These are phyloP conservation scores for Heterotis niloticus DNA, from an alignment of 2,113 vertebrate genomes.

Conservation along the genomic window DNA sequence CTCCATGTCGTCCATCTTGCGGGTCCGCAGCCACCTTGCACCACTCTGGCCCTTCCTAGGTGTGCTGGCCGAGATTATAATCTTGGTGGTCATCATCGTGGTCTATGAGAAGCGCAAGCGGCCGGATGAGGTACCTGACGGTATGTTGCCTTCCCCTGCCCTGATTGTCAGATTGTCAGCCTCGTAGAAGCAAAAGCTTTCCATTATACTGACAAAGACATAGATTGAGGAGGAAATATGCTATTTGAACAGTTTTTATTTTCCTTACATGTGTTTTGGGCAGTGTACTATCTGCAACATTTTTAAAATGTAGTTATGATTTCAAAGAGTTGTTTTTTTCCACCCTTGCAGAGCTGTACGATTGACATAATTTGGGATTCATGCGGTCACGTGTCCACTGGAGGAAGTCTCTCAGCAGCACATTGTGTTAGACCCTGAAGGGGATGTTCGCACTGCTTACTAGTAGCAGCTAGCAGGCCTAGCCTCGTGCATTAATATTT, in stretches of 20 bases:
- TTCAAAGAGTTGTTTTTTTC: too few species aligned
- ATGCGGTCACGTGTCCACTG: background rate
- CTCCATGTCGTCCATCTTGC: slow-evolving; percentile 73
- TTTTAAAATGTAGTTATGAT: too few species aligned
- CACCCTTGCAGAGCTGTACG: too few species aligned
- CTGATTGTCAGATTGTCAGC: background rate
- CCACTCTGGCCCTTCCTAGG: slow-evolving; percentile 95
- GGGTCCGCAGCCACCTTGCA: slow-evolving; percentile 91
- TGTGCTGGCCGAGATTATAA: slow-evolving; percentile 88
- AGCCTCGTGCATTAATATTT: slow-evolving; percentile 54
- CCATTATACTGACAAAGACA: background rate
- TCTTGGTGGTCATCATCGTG: slow-evolving; percentile 93
- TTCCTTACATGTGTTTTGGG: too few species aligned
- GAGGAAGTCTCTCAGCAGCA: background rate
- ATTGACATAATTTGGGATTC: background rate
- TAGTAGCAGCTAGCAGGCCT: slow-evolving; percentile 49
- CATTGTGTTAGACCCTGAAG: background rate
- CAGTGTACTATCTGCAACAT: too few species aligned
- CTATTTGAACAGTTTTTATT: too few species aligned
- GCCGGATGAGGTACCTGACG: slow-evolving; percentile 92
- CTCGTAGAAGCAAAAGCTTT: background rate
- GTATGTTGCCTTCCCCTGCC: slow-evolving; percentile 64
- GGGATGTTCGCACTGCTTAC: slow-evolving; percentile 38
- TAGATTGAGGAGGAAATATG: too few species aligned
- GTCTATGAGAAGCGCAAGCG: slow-evolving; percentile 98